Conservation (phyloP, 2,797 vertebrate species). For the Adelosebastes latens region DNA sequence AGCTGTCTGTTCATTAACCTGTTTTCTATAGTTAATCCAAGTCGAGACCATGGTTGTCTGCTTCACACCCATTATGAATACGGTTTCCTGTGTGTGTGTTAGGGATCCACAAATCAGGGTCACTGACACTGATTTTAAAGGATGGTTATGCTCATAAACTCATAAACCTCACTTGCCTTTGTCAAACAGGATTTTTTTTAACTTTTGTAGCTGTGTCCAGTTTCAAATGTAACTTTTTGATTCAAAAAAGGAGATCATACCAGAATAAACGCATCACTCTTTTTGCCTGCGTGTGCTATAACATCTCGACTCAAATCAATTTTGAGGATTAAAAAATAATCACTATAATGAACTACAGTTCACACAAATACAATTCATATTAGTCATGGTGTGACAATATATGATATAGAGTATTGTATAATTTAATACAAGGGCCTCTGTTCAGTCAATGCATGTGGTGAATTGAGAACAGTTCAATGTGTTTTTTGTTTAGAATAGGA, state of each 20-base stretch:
- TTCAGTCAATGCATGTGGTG: not conserved
- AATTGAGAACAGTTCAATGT: not conserved
- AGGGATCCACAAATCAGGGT: not conserved
- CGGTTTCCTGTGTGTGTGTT: not conserved
- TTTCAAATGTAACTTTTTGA: not conserved
- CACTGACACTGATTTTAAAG: not conserved
- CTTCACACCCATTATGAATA: not conserved
- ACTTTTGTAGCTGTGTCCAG: not conserved
- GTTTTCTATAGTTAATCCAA: not conserved
- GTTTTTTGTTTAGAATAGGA: not conserved
- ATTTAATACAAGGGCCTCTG: not conserved
- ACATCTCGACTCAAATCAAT: not conserved
- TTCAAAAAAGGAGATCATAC: not conserved
- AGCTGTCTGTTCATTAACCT: not conserved
- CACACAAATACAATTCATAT: not conserved
- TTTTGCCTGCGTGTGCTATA: not conserved
- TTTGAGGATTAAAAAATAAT: not conserved
- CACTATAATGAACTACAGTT: not conserved
- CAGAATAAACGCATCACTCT: not conserved
- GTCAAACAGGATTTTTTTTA: not conserved
- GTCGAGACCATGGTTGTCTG: not conserved
- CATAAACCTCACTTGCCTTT: not conserved
- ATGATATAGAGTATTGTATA: not conserved
- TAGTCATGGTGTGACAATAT: not conserved
- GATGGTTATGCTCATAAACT: not conserved